Conservation (phyloP, 2,113 vertebrate species). For the Galeopterus variegatus region DNA sequence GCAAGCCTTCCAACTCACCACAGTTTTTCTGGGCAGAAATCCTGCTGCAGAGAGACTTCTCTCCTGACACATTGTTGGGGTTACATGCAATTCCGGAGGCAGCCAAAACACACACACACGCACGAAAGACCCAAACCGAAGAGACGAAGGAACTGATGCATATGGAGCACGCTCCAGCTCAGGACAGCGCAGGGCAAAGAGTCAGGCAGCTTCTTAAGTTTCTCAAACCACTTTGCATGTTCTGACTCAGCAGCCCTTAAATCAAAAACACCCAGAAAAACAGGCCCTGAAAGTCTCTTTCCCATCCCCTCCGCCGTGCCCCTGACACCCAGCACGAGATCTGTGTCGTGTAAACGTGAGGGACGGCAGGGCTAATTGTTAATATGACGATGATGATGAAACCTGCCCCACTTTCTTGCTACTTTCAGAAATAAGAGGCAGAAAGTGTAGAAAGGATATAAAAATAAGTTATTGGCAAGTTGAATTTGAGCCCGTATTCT, state of each 20-base stretch:
- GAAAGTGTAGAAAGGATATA: fast-evolving
- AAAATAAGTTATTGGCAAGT: background rate
- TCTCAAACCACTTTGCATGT: fast-evolving
- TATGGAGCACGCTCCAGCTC: fast-evolving
- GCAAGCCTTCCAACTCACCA: fast-evolving
- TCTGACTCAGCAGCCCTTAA: background rate
- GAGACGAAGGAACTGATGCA: fast-evolving
- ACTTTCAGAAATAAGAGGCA: background rate
- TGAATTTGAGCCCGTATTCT: background rate
- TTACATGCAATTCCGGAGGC: fast-evolving
- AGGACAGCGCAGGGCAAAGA: background rate
- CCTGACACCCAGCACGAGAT: fast-evolving
- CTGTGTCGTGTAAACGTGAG: fast-evolving
- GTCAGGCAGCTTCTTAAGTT: background rate
- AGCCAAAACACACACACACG: fast-evolving
- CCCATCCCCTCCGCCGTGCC: fast-evolving
- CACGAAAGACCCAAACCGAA: fast-evolving
- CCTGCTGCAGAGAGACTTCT: fast-evolving
- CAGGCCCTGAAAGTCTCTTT: fast-evolving
- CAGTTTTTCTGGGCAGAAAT: background rate
- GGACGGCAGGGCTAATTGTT: fast-evolving
- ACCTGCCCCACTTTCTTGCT: background rate
- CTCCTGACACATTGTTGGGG: fast-evolving
- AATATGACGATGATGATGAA: fast-evolving
- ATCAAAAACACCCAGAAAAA: background rate